Percentiles rank a stretch among this genome's conserved stretches.
Conservation (phyloP, 1,140 invertebrate species). For the Lamellibrachia luymesi region DNA sequence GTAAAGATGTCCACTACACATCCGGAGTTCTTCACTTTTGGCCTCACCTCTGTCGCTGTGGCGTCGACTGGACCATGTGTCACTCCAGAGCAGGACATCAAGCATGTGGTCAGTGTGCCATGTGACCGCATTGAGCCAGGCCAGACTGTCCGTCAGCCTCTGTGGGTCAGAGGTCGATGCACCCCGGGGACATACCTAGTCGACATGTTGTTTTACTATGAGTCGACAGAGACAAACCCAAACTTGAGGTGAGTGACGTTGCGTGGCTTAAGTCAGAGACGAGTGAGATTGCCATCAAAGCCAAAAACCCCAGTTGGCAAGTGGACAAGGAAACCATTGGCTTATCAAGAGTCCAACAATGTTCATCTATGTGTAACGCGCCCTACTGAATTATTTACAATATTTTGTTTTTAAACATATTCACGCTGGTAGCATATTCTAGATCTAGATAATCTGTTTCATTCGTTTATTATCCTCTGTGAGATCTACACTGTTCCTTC, state of each 20-base stretch:
- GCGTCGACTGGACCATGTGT: background rate
- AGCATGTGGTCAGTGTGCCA: background rate
- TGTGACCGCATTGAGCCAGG: slow-evolving; percentile 59
- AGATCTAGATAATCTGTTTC: no score
- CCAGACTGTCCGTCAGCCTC: slow-evolving; percentile 61
- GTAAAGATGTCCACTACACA: slow-evolving; percentile 69
- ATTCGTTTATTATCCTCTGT: no score
- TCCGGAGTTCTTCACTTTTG: slow-evolving; percentile 68
- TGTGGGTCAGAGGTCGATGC: slow-evolving; percentile 71
- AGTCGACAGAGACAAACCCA: background rate
- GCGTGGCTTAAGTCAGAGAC: background rate
- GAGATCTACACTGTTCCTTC: no score
- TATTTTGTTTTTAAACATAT: no score
- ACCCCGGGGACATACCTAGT: slow-evolving; percentile 65
- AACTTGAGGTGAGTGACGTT: slow-evolving; percentile 13
- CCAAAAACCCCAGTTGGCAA: no score
- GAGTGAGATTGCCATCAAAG: no score
- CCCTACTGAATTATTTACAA: no score
- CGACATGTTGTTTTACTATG: slow-evolving; percentile 74
- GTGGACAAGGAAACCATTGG: no score
- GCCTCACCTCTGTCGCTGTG: slow-evolving; percentile 26
- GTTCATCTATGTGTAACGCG: no score
- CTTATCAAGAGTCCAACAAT: no score
- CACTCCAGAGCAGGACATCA: background rate
- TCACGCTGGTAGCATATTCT: no score